Percentiles rank a stretch among this genome's conserved stretches.
phyloP scores from a whole-genome alignment of 2,113 vertebrate genomes.

The Dicentrarchus labrax region DNA sequence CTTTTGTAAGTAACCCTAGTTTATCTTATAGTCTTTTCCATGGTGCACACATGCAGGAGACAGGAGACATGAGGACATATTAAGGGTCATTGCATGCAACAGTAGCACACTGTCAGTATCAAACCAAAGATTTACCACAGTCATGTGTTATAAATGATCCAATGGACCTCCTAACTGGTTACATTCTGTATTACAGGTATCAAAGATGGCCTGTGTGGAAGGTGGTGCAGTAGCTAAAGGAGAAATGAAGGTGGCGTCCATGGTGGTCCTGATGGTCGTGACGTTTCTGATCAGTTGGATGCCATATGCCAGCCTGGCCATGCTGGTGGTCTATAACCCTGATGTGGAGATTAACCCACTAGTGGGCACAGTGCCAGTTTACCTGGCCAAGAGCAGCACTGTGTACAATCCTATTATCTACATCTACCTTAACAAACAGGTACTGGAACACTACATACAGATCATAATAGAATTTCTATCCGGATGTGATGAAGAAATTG shows the following conservation, averaged over 20 bases:
- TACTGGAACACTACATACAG: constrained; percentile 10
- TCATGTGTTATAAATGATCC: background rate
- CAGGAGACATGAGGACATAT: background rate
- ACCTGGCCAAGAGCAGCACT: constrained; percentile 83
- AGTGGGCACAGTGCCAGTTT: constrained; percentile 74
- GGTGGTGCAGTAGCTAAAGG: constrained; percentile 77
- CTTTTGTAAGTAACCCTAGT: background rate
- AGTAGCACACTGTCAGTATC: background rate
- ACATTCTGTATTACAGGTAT: constrained; percentile 62
- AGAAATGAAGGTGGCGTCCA: constrained; percentile 69
- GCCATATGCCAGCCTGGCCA: constrained; percentile 77
- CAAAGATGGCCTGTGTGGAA: constrained; percentile 74
- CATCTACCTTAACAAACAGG: constrained; percentile 84
- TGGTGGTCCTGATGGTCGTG: constrained; percentile 78
- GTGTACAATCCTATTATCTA: constrained; percentile 80
- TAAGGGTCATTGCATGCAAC: background rate
- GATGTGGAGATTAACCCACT: constrained; percentile 70
- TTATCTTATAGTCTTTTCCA: background rate
- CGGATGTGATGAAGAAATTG: background rate
- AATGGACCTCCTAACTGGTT: background rate
- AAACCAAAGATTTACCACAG: background rate
- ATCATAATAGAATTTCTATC: background rate
- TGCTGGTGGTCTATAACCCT: constrained; percentile 69
- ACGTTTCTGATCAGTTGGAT: constrained; percentile 81
- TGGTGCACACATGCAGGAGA: background rate